These are phyloP conservation scores for Platygyra sinensis DNA, from an alignment of 64 coral and sea anemone species.

Conservation along the genomic window DNA sequence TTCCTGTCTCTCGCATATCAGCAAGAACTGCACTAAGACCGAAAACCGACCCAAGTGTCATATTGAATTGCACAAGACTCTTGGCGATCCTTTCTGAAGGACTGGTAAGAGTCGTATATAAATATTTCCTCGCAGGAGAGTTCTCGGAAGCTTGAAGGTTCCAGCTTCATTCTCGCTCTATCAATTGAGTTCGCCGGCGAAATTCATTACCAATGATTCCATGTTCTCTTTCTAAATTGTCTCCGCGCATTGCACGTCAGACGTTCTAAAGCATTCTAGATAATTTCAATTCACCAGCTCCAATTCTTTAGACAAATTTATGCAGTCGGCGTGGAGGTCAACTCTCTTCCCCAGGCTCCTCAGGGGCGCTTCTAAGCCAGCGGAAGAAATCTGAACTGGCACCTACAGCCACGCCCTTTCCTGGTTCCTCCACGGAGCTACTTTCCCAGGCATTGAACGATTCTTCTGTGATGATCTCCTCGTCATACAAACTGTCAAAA, in stretches of 20 bases:
- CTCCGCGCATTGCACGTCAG: neutral
- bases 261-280: neutral
- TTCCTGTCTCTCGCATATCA: neutral
- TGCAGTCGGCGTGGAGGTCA: neutral
- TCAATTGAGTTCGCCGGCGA: neutral
- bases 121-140: conserved; percentile 24
- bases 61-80: neutral
- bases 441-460: conserved; percentile 76
- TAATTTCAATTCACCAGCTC: neutral
- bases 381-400: conserved; percentile 79
- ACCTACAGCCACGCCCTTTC: conserved; percentile 60
- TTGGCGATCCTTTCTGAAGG: neutral
- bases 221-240: neutral
- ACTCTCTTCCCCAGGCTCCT: conserved; percentile 69
- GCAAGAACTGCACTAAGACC: conserved; percentile 4
- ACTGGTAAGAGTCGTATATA: neutral
- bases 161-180: neutral
- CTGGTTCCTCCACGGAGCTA: conserved; percentile 44
- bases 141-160: neutral
- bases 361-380: conserved; percentile 69
- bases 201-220: conserved; percentile 2
- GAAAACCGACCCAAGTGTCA: neutral
- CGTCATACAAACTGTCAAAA: conserved; percentile 87
- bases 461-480: conserved; percentile 77
- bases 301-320: neutral